Evolutionary conservation across 2,113 vertebrate genomes (phyloP), one percentile per base, ranked within the genome.

Genomic region (Nerophis lumbriciformis): DNA sequence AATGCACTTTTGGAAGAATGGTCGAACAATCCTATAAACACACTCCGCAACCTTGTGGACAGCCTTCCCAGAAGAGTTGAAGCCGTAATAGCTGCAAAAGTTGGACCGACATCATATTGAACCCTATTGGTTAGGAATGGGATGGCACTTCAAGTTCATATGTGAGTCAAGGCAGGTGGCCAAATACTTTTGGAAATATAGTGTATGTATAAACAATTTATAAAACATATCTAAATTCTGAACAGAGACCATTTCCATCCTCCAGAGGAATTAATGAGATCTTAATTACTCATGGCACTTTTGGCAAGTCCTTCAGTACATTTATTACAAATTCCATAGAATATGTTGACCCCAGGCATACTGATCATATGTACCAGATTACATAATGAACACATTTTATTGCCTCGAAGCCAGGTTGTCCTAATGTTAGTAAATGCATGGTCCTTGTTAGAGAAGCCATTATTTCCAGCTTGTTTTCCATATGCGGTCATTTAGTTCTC

Each of bases 321-420:
- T 54, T 52, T 36, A 76, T 61, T 45, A 45, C 11, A 45, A 58
- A 75, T 69, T 72, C 59, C 48, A 68, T 53, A 70, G 39, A 61
- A 48, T 51, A 66, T 61, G 52, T 49, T 57, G 55, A 63, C 42
- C 76, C 53, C 67, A 64, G 55, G 58, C 52, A 67, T 49, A 66
- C 12, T 52, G 1, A 57, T 61, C 38, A 44, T 53, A 15, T 63
- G 52, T 66, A 65, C 78, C 76, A 84, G 58, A 65, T 77, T 57
- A 76, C 66, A 78, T 71, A 73, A 82, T 76, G 77, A 79, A 77
- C 76, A 73, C 66, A 15, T 76, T 72, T 68, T 73, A 75, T 37
- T 63, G 48, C 69, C 59, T 71, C 51, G 60, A 65, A 67, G 55
- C 50, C 52, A 69, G 49, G 56, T 75, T 61, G 44, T 76, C 66